These are phyloP conservation scores for Myopa tessellatipennis DNA, from an alignment of 2,888 invertebrate species.

Conservation along the genomic window DNA sequence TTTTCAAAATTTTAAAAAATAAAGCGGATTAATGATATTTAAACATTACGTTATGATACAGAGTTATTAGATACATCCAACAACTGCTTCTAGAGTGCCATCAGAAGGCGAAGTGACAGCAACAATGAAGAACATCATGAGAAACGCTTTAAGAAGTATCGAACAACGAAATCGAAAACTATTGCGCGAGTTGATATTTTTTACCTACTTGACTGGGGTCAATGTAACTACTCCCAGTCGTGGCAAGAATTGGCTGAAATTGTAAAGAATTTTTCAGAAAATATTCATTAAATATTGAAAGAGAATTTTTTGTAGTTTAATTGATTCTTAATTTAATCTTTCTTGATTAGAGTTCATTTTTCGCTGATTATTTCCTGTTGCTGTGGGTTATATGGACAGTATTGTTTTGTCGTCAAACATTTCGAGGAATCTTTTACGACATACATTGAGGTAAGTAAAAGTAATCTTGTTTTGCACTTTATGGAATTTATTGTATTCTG, in stretches of 20 bases:
- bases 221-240: conserved; percentile 1
- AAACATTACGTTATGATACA: no score
- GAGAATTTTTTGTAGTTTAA: no score
- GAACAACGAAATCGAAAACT: no score
- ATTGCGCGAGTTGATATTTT: neutral
- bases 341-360: neutral
- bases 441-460: conserved; percentile 11
- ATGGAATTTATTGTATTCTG: no score
- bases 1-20: no score
- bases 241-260: conserved; percentile 6
- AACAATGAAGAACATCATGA: no score
- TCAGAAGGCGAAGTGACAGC: no score
- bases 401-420: conserved; percentile 7
- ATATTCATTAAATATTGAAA: no score
- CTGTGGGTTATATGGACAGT: conserved; percentile 29
- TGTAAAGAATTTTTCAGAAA: conserved; percentile 6
- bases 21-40: no score
- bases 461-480: neutral
- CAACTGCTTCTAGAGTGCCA: no score
- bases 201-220: neutral
- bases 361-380: neutral
- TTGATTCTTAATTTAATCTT: neutral
- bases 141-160: no score
- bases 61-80: no score
- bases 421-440: neutral